A percentile compares a stretch with the other conserved stretches of the same genome.
phyloP scores from a whole-genome alignment of 2,888 invertebrate species.

The Cybosia mesomella region DNA sequence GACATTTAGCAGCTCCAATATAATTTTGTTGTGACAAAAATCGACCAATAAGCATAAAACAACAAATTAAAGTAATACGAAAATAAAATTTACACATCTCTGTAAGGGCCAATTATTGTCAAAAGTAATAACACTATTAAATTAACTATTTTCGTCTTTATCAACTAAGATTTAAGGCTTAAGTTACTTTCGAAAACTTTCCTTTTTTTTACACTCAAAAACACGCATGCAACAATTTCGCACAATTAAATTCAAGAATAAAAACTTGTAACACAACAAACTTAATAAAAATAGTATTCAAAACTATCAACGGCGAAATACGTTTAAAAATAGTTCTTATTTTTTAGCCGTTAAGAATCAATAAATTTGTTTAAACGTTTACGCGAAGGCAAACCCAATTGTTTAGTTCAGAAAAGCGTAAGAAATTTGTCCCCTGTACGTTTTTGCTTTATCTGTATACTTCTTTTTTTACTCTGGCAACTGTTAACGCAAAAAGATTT shows the following conservation, averaged over 20 bases:
- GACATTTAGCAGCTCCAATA: neutral
- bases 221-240: slow-evolving; percentile 80
- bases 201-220: slow-evolving; percentile 55
- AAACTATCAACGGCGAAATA: slow-evolving; percentile 20
- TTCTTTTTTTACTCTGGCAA: slow-evolving; percentile 68
- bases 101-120: slow-evolving; percentile 56
- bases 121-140: slow-evolving; percentile 31
- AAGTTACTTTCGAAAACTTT: slow-evolving; percentile 16
- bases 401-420: slow-evolving; percentile 74
- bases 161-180: neutral
- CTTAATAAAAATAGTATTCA: slow-evolving; percentile 29
- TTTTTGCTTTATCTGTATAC: slow-evolving; percentile 63
- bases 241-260: slow-evolving; percentile 79
- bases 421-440: slow-evolving; percentile 80
- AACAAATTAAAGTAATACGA: slow-evolving; percentile 40
- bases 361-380: neutral
- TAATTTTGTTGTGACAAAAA: slow-evolving; percentile 8
- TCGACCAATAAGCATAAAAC: slow-evolving; percentile 9
- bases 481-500: slow-evolving; percentile 78
- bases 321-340: slow-evolving; percentile 26
- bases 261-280: slow-evolving; percentile 66
- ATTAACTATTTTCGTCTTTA: slow-evolving; percentile 30
- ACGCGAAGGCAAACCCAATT: slow-evolving; percentile 26
- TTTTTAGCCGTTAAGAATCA: neutral
- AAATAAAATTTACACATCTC: slow-evolving; percentile 44